Evolutionary conservation across 2,797 vertebrate genomes (phyloP), one percentile per base, ranked within the genome.

Genomic region (Coregonus suidteri): DNA sequence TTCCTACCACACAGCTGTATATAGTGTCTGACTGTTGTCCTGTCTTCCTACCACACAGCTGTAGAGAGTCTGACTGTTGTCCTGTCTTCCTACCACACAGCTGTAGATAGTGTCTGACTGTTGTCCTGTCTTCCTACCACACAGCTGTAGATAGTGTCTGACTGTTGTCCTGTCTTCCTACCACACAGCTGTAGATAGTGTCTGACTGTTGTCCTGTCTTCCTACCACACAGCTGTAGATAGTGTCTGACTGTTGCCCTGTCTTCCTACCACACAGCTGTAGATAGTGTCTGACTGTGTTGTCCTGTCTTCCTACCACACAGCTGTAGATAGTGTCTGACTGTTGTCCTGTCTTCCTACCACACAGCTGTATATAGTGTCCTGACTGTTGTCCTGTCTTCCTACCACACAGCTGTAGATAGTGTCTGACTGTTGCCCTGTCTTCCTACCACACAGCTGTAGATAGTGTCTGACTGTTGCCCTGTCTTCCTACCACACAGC

Each of bases 311-410:
- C 31, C 35, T 41, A 6, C n/a, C 65, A 7, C 34, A 82, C 75
- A 73, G 83, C 78, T 84, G 71, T 59, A 83, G 77, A 77, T 71
- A 64, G 20, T 64, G 25, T 14, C 59, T 88, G 83, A 25, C 25
- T 25, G 25, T 25, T 25, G 25, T 25, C 25, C 25, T 25, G 25
- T 25, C 25, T 18, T 59, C 31, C 35, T 41, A 6, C n/a, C 65
- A 7, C 34, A 82, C 75, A 73, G 83, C 78, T 84, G 71, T 59
- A 83, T 76, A 77, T 71, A 64, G 20, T 64, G 25, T 14, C 59
- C 59, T 88, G 83, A 25, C 25, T 25, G 25, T 25, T 25, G 25
- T 1, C 25, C 25, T 25, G 25, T 25, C 25, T 18, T 59, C 31
- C 35, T 41, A 6, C n/a, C 65, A 7, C 34, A 82, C 75, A 73